A percentile compares a stretch with the other conserved stretches of the same genome.
Conservation (phyloP, 2,113 vertebrate genomes). For the Pardalotus punctatus region DNA sequence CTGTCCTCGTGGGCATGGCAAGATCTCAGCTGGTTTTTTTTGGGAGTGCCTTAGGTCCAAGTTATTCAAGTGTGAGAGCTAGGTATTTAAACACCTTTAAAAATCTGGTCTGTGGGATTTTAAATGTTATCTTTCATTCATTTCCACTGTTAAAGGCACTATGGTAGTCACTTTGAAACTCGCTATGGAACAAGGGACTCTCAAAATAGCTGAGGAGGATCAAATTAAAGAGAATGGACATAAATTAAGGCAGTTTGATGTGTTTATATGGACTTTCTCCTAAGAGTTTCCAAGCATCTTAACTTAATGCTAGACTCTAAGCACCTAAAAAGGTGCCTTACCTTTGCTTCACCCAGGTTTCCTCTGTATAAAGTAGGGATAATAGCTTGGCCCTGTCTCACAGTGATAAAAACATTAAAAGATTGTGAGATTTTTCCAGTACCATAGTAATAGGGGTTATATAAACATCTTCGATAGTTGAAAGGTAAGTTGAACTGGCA, state of each 20-base stretch:
- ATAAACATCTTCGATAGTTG: conserved; percentile 24
- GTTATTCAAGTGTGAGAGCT: background rate
- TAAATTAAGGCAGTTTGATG: background rate
- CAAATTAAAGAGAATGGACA: background rate
- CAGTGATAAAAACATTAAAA: conserved; percentile 38
- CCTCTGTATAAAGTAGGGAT: background rate
- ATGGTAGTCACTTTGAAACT: background rate
- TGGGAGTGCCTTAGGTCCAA: background rate
- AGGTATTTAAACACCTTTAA: background rate
- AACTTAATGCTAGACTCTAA: background rate
- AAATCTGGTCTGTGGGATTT: background rate
- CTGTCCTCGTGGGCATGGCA: background rate
- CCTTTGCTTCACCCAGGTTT: background rate
- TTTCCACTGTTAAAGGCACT: background rate
- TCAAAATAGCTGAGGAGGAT: background rate
- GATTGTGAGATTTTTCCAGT: background rate
- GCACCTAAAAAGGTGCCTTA: background rate
- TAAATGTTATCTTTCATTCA: background rate
- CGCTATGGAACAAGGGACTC: background rate
- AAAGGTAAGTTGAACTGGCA: conserved; percentile 25
- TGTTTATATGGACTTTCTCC: background rate
- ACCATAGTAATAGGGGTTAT: conserved; percentile 4
- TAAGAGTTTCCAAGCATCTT: background rate
- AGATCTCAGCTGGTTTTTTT: background rate
- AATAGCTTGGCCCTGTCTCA: conserved; percentile 16